phyloP scores from a whole-genome alignment of 2,888 invertebrate species.

The Scaptomyza reducta region DNA sequence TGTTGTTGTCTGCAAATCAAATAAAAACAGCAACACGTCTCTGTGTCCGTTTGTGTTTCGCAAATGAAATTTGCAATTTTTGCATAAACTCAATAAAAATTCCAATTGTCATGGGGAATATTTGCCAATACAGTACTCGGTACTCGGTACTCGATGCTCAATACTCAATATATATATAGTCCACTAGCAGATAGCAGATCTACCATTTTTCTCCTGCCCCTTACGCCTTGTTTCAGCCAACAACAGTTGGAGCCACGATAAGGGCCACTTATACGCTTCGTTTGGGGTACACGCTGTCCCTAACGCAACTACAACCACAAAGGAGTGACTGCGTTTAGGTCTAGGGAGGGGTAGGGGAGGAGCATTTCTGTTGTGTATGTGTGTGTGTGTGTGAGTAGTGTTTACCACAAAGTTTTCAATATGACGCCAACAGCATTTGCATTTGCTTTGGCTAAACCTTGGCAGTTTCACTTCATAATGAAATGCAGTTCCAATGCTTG shows the following conservation, averaged over 20 bases:
- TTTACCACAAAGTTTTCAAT: constrained; percentile 68
- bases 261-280: constrained; percentile 79
- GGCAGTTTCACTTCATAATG: constrained; percentile 60
- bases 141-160: neutral
- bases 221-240: neutral
- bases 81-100: constrained; percentile 80
- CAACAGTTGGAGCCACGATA: constrained; percentile 54
- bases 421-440: constrained; percentile 78
- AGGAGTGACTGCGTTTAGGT: constrained; percentile 68
- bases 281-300: constrained; percentile 42
- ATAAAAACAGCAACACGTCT: constrained; percentile 26
- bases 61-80: constrained; percentile 77
- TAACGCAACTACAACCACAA: constrained; percentile 48
- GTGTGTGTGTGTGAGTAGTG: neutral
- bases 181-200: neutral
- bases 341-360: neutral
- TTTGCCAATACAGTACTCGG: constrained; percentile 71
- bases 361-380: constrained; percentile 3
- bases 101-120: constrained; percentile 79
- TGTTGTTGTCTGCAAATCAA: neutral
- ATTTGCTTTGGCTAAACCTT: constrained; percentile 51
- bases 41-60: constrained; percentile 22
- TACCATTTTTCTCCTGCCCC: neutral
- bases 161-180: neutral
- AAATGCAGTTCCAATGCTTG: constrained; percentile 79